Evolutionary conservation across 2,113 vertebrate species (phyloP).

Genomic region (Clinocottus analis): DNA sequence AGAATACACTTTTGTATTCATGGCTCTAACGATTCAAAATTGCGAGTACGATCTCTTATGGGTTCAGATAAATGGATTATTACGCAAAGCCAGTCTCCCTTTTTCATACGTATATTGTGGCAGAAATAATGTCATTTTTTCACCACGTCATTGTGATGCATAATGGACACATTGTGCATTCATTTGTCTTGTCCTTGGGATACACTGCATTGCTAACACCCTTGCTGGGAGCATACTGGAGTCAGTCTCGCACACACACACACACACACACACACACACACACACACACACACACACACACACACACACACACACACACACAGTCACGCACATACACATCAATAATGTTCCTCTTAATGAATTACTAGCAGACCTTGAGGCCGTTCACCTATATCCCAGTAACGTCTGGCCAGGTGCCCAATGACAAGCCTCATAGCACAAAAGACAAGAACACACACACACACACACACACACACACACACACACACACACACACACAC

Average conservation of each 20-base stretch:
- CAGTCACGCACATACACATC: constrained; percentile 39
- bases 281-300: background rate
- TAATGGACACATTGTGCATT: constrained; percentile 1
- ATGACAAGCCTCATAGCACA: constrained; percentile 63
- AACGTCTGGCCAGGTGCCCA: constrained; percentile 73
- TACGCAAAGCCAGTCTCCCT: background rate
- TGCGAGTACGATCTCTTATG: background rate
- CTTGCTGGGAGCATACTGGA: constrained; percentile 39
- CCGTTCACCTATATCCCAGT: constrained; percentile 60
- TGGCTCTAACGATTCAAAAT: background rate
- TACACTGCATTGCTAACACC: constrained; percentile 17
- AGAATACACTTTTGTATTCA: background rate
- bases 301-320: constrained; percentile 35
- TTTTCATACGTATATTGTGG: constrained; percentile 4
- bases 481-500: constrained; percentile 33
- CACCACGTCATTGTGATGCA: constrained; percentile 8
- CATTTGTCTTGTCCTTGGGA: constrained; percentile 50
- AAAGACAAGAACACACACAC: too few species aligned
- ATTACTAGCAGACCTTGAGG: constrained; percentile 77
- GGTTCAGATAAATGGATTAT: constrained; percentile 1
- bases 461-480: constrained; percentile 30
- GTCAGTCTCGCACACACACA: background rate
- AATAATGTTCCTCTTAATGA: constrained; percentile 72
- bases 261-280: constrained; percentile 7
- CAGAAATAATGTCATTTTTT: background rate